Percentiles rank a stretch among this genome's conserved stretches.
Conservation (phyloP, 2,888 invertebrate species). For the Papilio elwesi region DNA sequence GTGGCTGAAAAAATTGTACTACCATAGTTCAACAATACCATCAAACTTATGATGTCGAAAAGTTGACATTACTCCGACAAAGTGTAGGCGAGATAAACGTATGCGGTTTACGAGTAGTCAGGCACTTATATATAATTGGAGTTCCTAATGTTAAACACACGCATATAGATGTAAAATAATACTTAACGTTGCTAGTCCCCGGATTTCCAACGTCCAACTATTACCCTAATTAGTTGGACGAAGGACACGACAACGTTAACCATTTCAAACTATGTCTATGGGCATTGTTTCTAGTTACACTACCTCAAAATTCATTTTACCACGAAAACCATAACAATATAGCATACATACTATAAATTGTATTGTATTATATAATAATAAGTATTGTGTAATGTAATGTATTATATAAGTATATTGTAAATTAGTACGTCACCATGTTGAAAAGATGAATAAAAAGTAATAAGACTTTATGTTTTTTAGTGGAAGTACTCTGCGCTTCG, state of each 20-base stretch:
- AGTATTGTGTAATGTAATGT: too few species aligned
- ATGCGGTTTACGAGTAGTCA: not conserved
- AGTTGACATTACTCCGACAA: conserved; percentile 14
- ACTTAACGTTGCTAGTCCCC: not conserved
- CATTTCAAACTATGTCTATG: not conserved
- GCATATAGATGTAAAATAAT: not conserved
- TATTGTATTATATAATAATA: too few species aligned
- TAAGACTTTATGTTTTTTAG: too few species aligned
- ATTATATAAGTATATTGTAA: too few species aligned
- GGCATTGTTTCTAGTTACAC: too few species aligned
- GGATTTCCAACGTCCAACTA: too few species aligned
- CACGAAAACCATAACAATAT: too few species aligned
- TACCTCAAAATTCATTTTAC: too few species aligned
- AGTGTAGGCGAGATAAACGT: conserved; percentile 12
- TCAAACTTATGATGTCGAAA: conserved; percentile 16
- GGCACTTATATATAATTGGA: not conserved
- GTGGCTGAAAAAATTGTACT: conserved; percentile 22
- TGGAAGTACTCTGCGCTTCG: too few species aligned
- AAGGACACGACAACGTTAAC: not conserved
- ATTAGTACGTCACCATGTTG: too few species aligned
- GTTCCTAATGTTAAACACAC: conserved; percentile 10
- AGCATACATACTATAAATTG: too few species aligned
- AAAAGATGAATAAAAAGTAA: too few species aligned
- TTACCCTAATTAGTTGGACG: conserved; percentile 20
- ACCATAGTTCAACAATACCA: conserved; percentile 13